Evolutionary conservation across 2,113 vertebrate species (phyloP).

Genomic region (Malurus melanocephalus): DNA sequence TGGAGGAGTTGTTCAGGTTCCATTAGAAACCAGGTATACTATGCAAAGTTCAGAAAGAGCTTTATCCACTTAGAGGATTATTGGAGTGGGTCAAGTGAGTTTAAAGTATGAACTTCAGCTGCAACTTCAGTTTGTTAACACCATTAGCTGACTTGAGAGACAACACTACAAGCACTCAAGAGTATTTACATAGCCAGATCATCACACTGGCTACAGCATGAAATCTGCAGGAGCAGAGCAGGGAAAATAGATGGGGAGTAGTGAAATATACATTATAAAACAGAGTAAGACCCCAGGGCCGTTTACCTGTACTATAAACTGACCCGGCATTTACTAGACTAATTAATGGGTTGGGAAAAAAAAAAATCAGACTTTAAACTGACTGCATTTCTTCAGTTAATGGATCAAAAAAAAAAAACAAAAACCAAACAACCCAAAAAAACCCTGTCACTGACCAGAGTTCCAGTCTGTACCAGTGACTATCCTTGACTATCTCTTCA

Average conservation of each 20-base stretch:
- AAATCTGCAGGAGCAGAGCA: neutral
- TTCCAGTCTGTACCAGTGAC: neutral
- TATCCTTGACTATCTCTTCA: neutral
- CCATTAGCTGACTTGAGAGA: neutral
- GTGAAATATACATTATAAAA: neutral
- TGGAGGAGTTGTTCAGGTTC: neutral
- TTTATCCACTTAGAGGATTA: neutral
- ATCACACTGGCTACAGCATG: neutral
- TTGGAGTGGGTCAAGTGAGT: neutral
- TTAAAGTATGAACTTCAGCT: neutral
- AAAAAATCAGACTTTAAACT: neutral
- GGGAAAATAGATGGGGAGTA: neutral
- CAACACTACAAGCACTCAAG: neutral
- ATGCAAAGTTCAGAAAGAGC: neutral
- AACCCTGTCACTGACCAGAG: neutral
- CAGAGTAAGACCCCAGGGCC: neutral
- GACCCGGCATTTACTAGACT: neutral
- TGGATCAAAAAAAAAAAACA: neutral
- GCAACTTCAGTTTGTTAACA: neutral
- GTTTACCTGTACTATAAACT: neutral
- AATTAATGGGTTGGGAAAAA: neutral
- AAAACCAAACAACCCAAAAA: too few species aligned
- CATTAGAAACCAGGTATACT: neutral
- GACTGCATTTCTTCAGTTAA: neutral
- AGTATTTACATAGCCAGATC: neutral